Evolutionary conservation across 2,113 vertebrate species (phyloP).

Genomic region (Talpa occidentalis): DNA sequence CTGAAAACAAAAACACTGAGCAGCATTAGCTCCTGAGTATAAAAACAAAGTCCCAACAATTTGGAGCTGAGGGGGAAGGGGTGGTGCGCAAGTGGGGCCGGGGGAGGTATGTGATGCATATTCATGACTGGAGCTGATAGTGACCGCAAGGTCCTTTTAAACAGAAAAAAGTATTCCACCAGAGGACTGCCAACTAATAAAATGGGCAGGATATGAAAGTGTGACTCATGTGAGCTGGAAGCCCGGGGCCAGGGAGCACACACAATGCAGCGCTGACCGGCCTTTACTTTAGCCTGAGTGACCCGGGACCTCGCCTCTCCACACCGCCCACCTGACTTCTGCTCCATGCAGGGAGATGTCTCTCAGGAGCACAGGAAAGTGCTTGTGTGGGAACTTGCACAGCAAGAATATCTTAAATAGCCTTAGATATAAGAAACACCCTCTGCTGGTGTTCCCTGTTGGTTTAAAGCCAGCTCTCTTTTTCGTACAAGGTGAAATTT

Average conservation of each 20-base stretch:
- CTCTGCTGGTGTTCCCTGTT: neutral
- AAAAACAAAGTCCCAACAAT: neutral
- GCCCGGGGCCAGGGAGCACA: neutral
- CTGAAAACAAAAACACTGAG: neutral
- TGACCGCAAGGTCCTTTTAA: slow-evolving; percentile 2
- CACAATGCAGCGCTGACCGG: neutral
- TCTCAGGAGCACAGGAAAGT: neutral
- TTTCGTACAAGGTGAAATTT: neutral
- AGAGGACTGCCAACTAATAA: slow-evolving; percentile 36
- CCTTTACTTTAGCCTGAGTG: neutral
- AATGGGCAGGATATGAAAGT: slow-evolving; percentile 32
- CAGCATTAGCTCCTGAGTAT: neutral
- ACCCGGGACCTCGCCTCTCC: neutral
- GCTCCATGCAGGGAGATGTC: neutral
- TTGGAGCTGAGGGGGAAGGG: neutral
- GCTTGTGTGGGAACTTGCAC: neutral
- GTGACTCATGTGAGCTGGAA: slow-evolving; percentile 32
- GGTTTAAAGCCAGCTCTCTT: neutral
- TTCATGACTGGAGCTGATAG: slow-evolving; percentile 60
- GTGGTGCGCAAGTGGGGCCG: neutral
- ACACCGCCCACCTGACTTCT: neutral
- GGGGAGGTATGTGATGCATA: slow-evolving; percentile 19
- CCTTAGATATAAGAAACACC: neutral
- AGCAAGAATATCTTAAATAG: neutral
- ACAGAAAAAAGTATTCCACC: neutral